These are phyloP conservation scores for Alligator sinensis DNA, from an alignment of 2,113 vertebrate species.

Conservation along the genomic window DNA sequence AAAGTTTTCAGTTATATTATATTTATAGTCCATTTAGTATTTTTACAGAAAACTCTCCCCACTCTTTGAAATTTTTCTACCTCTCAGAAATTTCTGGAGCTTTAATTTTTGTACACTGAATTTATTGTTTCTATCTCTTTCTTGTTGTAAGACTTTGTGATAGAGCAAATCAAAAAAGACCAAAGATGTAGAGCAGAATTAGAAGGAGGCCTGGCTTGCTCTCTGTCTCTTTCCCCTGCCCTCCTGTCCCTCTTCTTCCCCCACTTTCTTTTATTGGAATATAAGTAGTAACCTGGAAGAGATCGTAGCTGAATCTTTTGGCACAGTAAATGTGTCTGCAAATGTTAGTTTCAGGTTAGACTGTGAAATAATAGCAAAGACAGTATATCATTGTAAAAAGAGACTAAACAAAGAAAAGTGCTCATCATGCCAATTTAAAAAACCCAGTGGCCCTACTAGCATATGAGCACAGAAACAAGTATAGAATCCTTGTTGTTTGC, in stretches of 20 bases:
- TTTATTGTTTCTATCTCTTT: not conserved
- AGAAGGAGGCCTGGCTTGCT: not conserved
- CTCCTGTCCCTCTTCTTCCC: no score
- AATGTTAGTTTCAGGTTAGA: slow-evolving; percentile 7
- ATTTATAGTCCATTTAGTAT: not conserved
- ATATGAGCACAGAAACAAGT: not conserved
- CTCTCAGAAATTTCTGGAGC: not conserved
- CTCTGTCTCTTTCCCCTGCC: no score
- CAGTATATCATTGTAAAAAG: not conserved
- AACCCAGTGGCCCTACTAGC: not conserved
- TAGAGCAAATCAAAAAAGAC: not conserved
- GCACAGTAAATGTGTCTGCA: not conserved
- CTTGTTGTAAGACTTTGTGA: not conserved
- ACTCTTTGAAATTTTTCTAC: not conserved
- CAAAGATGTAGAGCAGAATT: not conserved
- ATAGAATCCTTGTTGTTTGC: not conserved
- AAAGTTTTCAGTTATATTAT: not conserved
- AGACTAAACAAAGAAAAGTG: slow-evolving; percentile 24
- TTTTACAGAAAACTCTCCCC: not conserved
- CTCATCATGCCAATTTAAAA: not conserved
- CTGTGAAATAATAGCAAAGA: not conserved
- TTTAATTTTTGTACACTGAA: not conserved
- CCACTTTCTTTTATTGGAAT: not conserved
- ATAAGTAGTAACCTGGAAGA: not conserved
- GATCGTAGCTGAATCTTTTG: not conserved